Base-by-base conservation (phyloP, 2,888 invertebrate genomes). In the Argyresthia albistria region DNA sequence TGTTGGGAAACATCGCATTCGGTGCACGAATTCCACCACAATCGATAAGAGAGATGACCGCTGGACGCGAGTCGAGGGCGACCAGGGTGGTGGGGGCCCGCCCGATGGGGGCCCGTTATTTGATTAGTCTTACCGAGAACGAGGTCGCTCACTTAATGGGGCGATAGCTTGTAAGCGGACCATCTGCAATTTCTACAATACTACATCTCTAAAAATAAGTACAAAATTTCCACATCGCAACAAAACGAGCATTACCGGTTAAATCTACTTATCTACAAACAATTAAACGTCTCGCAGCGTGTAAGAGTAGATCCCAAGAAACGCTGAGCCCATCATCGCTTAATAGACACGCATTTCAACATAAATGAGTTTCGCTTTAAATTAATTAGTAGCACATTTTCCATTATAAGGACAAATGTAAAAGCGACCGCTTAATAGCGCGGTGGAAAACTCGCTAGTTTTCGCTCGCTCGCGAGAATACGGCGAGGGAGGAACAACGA, bases 81-180 rank as follows among this genome's bases (percentile, higher is more conserved):
- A 80, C 80, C 77, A 71, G 80, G 64, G 61, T 61, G 46, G 55
- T 55, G 63, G 66, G 68, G 68, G 64, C 60, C 57, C 62, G 52
- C 56, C 60, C 67, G 64, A 72, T 74, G 84, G 86, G 83, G 76
- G 86, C 78, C 82, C 80, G 86, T 88, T 88, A 88, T 88, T 88
- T 88, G 88, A 88, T 88, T 88, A 88, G 88, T 87, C 88, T 84
- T 86, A 81, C 87, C 79, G 86, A 86, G 88, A 88, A 88, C 87
- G 88, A 88, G 81, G 80, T 80, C 83, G 81, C 79, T 78, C 75
- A 78, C 79, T 83, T 83, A 84, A 84, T 83, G 80, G 86, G 84
- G 84, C 80, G 84, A 84, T 80, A 77, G 80, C 80, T 76, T 84
- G 84, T 83, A 84, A 86, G 80, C 73, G 76, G 82, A 83, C 77